Percentiles rank a stretch among this genome's conserved stretches.
Conservation (phyloP, 1,140 invertebrate genomes). For the Akabosia matsudoensis region DNA sequence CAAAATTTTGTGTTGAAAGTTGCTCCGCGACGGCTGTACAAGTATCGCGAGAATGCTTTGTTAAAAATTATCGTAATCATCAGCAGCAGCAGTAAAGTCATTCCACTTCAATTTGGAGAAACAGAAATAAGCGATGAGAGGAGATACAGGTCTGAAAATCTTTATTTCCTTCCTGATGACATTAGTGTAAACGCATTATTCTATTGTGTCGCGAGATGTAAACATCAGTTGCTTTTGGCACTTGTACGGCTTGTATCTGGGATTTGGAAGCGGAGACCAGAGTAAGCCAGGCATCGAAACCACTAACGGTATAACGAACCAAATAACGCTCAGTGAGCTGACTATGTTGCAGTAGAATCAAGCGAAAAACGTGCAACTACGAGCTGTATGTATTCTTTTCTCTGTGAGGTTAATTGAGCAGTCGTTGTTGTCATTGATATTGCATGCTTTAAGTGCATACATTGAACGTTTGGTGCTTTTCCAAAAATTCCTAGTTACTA, state of each 20-base stretch:
- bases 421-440: neutral
- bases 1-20: neutral
- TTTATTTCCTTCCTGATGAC: neutral
- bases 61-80: conserved; percentile 2
- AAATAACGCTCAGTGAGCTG: too few species aligned
- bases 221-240: too few species aligned
- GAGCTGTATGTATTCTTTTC: too few species aligned
- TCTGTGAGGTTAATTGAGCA: neutral
- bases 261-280: too few species aligned
- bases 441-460: neutral
- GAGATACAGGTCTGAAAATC: neutral
- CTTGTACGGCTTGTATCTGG: too few species aligned
- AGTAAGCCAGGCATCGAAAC: too few species aligned
- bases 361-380: too few species aligned
- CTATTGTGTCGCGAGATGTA: neutral
- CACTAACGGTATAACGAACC: too few species aligned
- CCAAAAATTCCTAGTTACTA: too few species aligned
- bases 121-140: neutral
- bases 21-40: neutral
- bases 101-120: conserved; percentile 13
- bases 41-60: neutral
- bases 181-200: neutral
- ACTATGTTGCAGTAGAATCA: too few species aligned
- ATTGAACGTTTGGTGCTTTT: too few species aligned
- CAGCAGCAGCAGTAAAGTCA: too few species aligned